Percentiles rank a stretch among this genome's conserved stretches.
Conservation (phyloP, 2,113 vertebrate species). For the Tupaia chinensis region DNA sequence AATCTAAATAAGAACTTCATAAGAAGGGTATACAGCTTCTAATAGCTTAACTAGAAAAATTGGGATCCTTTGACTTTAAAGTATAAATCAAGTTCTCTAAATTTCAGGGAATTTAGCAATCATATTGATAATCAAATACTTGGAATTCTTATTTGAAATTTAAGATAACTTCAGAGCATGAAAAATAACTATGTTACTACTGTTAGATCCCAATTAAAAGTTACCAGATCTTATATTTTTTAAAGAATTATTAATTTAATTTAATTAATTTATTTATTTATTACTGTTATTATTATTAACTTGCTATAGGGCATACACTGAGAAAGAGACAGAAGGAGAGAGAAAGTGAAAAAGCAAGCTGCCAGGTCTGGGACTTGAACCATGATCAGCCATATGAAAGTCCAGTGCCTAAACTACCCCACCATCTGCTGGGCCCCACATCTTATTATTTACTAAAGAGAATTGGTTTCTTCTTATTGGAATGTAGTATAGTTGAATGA, state of each 20-base stretch:
- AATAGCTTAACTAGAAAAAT: neutral
- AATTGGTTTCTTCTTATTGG: neutral
- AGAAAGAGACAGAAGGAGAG: no score
- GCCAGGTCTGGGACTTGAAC: no score
- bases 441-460: constrained; percentile 28
- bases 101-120: neutral
- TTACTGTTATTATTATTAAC: no score
- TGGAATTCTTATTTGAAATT: constrained; percentile 5
- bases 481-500: neutral
- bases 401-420: no score
- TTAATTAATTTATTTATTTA: no score
- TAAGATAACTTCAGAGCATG: neutral
- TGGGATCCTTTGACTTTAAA: neutral
- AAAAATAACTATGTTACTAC: neutral
- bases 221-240: neutral
- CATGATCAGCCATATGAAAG: no score
- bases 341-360: no score
- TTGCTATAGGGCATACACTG: no score
- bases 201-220: neutral
- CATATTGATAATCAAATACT: neutral
- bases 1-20: neutral
- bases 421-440: neutral
- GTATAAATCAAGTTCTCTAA: neutral
- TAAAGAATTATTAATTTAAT: no score
- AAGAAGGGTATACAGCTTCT: neutral